Conservation (phyloP, 2,797 vertebrate species). For the Catostomus latipinnis region DNA sequence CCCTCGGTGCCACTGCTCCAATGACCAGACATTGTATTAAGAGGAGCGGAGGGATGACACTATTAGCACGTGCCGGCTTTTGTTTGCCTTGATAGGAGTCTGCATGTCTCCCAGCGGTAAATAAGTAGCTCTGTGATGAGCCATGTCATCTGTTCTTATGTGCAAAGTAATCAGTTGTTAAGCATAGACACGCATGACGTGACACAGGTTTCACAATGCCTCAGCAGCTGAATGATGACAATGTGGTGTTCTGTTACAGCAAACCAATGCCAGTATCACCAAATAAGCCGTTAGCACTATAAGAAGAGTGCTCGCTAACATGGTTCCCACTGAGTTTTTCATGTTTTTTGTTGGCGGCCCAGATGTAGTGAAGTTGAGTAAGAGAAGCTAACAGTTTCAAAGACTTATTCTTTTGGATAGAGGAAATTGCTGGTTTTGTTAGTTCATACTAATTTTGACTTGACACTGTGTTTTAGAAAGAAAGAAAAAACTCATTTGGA, state of each 20-base stretch:
- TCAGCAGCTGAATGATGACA: slow-evolving; percentile 46
- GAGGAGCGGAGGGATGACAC: too few species aligned
- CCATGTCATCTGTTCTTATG: slow-evolving; percentile 24
- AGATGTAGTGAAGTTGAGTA: background rate
- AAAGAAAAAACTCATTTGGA: too few species aligned
- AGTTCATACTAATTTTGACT: too few species aligned
- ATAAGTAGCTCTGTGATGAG: slow-evolving; percentile 13
- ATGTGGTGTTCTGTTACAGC: slow-evolving; percentile 51
- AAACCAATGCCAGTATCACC: slow-evolving; percentile 16
- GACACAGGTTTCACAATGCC: slow-evolving; percentile 29
- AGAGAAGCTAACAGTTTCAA: background rate
- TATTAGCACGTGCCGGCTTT: background rate
- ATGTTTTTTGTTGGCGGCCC: background rate
- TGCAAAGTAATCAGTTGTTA: slow-evolving; percentile 25
- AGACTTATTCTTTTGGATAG: background rate
- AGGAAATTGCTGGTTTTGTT: slow-evolving; percentile 42
- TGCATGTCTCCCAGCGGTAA: slow-evolving; percentile 21
- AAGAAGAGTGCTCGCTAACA: slow-evolving; percentile 4
- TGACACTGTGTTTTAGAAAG: too few species aligned
- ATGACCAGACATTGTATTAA: background rate
- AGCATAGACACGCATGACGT: slow-evolving; percentile 35
- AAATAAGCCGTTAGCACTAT: slow-evolving; percentile 42
- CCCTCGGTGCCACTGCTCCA: too few species aligned
- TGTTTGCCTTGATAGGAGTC: slow-evolving; percentile 24
- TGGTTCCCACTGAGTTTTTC: background rate